Base-by-base conservation (phyloP, 37 sponge, comb jelly and placozoan species). In the Tethya wilhelma region DNA sequence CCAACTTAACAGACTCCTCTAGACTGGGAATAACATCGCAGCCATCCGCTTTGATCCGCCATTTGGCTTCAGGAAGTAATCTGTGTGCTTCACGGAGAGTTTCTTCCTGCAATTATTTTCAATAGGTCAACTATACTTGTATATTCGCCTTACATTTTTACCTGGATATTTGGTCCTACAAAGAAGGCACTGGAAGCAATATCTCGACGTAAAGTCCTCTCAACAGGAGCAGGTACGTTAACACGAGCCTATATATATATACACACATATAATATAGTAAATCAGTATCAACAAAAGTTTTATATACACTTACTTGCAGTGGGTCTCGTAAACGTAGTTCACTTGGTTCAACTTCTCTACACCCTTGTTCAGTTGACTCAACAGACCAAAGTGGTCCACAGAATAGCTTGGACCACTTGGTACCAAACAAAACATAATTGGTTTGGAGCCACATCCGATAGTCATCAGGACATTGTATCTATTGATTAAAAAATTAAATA, bases 21-120 rank as follows among this genome's bases (percentile, higher is more conserved):
- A 68, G 32, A n/a, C 80, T 36, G 39, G 37, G 23, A 7, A 68
- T 38, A 11, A 67, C 12, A 46, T 79, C 79, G 29, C 32, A 26
- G 19, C 79, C 79, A 79, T 79, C 79, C 29, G 68, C 79, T 17
- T 79, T 79, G 33, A 79, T 23, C 79, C 79, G 66, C 79, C 79
- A 79, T 34, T 31, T 31, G 17, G 67, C 49, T 46, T 65, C 46
- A 17, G 79, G 67, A 30, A 38, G 64, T 11, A 38, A 11, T 60
- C 31, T 76, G 64, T 22, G 31, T 9, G 62, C 77, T 38, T 76
- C 77, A 40, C 55, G 58, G 17, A 73, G 56, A 56, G 55, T 20
- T 22, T 49, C 22, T 12, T 22, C 55, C 74, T 73, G 14, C 23
- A 36, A 56, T 7, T 12, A 8, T 26, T 60, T 7, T 12, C 23